Base-by-base conservation (phyloP, 1,140 invertebrate species). In the Temnothorax nylanderi region DNA sequence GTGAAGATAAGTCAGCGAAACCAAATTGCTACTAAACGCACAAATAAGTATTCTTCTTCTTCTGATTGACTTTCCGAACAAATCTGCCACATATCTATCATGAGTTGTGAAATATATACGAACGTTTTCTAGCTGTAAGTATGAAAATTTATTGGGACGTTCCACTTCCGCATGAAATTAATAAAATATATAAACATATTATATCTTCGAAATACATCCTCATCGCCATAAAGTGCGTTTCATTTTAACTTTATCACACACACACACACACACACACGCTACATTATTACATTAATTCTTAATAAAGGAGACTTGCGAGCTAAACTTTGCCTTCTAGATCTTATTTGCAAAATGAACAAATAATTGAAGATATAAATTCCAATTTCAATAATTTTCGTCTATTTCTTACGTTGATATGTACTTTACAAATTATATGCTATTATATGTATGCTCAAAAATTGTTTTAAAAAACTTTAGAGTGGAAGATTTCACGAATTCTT, bases 181-280 rank as follows among this genome's bases (percentile, higher is more conserved):
- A 13, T 47, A 21, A 21, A 62, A 44, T 34, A 44, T 34, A 64
- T 34, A 78, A 78, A 65, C 16, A 65, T 65, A 78, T 78, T 34
- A 34, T 44, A 44, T 10, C 11, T 34, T 54, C 11, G 6, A 56
- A 34, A 16, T 44, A 21, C 32, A 47, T 47, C 1, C n/a, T 8
- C 54, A 26, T 21, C 37, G 5, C 21, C 21, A 41, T 26, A 26
- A 26, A 26, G 26, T 26, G 26, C 26, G 26, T 58, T 58, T 44
- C 2, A 67, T 69, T 69, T 69, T 69, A 44, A 13, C 21, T 75
- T 41, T 3, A 44, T 60, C 26, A 26, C 26, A 26, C 26, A 26
- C 26, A 26, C 26, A 26, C 26, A 26, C 26, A 26, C 26, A 26
- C 26, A 26, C 26, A 26, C n/a, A 18, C 51, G 6, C n/a, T 26